Base-by-base conservation (phyloP, 2,113 vertebrate species). In the Pardalotus punctatus region DNA sequence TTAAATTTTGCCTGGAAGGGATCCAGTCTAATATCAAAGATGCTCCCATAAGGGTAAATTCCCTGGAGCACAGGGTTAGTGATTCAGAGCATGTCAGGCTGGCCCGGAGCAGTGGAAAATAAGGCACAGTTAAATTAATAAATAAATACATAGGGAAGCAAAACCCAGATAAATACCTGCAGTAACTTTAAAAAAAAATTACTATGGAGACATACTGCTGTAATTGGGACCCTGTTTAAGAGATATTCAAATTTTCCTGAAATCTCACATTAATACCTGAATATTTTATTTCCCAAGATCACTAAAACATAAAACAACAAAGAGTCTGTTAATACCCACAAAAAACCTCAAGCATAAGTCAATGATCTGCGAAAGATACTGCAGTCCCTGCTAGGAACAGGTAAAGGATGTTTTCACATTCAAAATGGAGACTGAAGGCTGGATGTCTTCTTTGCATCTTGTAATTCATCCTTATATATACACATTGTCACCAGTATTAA, bases 21-120 rank as follows among this genome's bases (percentile, higher is more conserved):
- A 98, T 97, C 91, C 91, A 96, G 95, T 95, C 96, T 97, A 97
- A 97, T 97, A 98, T 97, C 97, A 98, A 98, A 98, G 92, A 96
- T 77, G 73, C 91, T 97, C 96, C 95, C 96, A 96, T 36, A 84
- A 97, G 97, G 91, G 87, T 95, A 94, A 84, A 70, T 92, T 97
- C 97, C 98, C 98, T 86, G 79, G 95, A 97, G 97, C 91, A 97
- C 78, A 97, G 94, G 97, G 98, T 98, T 98, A 98, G 98, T 98
- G 97, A 98, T 97, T 96, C 96, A 97, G 95, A 96, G 92, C 77
- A 92, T 89, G 82, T 85, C 96, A 97, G 92, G 73, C 72, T 98
- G 96, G 97, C 96, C 96, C 81, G 20, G 82, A 97, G 97, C 93
- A 95, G 70, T 94, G 69, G 24, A 97, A 94, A 95, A 89, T 81